Evolutionary conservation across 2,888 invertebrate genomes (phyloP), one percentile per base, ranked within the genome.

Genomic region (Masnerella sp.): DNA sequence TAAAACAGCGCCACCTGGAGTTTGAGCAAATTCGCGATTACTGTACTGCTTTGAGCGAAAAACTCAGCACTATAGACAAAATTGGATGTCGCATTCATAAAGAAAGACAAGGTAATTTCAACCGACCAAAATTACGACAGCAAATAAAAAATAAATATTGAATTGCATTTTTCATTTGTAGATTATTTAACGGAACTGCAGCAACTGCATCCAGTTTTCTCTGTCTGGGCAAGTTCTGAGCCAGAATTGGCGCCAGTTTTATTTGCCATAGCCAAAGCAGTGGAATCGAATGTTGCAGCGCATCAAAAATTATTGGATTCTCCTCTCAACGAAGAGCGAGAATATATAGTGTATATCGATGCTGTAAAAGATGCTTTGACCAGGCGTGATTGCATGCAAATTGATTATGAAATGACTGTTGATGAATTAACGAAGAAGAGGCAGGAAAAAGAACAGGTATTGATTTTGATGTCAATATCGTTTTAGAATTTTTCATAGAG

Each of bases 271-370:
- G 88, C 90, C 3, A 85, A 85, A 77, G 90, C 90, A 4, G 83
- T 90, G 49, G 89, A 90, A 78, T 84, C 87, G 11, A 89, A 88
- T 74, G 87, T 89, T 15, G 80, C 84, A n/a, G 89, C 90, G 5
- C 89, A 90, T 79, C 88, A 88, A 76, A 88, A 88, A 52, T 82
- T 90, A 36, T 83, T 90, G 15, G 87, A 86, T 56, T 84, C 84
- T 9, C 82, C 89, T 40, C 85, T 88, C 1, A 88, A 87, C 76
- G 89, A 90, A 4, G 88, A 90, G 77, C 88, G 89, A 79, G 93
- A 93, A 80, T 93, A 93, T 80, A 85, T 91, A 17, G 88, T 90
- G 54, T 93, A 93, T 80, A 88, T 92, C 45, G 92, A 93, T 76
- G 91, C 92, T 32, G 91, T 92, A 4, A 92, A 92, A 86, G 92